Evolutionary conservation across 2,113 vertebrate species (phyloP).

Genomic region (Pterocles gutturalis): DNA sequence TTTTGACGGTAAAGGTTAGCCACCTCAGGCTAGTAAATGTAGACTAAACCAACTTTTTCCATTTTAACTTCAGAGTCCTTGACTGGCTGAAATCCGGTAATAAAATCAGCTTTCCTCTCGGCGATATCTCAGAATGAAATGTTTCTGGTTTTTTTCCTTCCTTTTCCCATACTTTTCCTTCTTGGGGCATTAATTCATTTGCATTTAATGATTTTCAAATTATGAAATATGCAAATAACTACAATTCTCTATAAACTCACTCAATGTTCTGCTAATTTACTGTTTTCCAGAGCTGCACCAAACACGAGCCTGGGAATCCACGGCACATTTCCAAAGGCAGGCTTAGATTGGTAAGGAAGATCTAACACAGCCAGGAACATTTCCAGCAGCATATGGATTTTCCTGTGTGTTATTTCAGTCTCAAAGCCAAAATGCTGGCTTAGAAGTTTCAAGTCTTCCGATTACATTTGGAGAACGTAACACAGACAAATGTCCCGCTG

Average conservation of each 20-base stretch:
- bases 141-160: neutral
- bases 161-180: neutral
- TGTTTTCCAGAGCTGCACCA: neutral
- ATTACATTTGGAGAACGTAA: neutral
- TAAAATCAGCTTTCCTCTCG: neutral
- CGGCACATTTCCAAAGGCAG: neutral
- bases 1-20: neutral
- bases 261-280: neutral
- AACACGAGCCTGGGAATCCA: neutral
- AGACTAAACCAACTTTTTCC: neutral
- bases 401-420: neutral
- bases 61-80: neutral
- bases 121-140: neutral
- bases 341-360: neutral
- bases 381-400: neutral
- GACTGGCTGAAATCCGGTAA: neutral
- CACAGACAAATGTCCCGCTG: accelerated
- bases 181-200: neutral
- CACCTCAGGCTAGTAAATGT: neutral
- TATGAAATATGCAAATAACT: neutral
- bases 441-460: neutral
- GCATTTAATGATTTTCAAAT: neutral
- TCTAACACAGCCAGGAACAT: neutral
- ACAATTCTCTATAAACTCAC: neutral
- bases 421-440: neutral